A percentile compares a stretch with the other conserved stretches of the same genome.
These are phyloP conservation scores for Myotis yumanensis DNA, from an alignment of 2,113 vertebrate species.

Conservation along the genomic window DNA sequence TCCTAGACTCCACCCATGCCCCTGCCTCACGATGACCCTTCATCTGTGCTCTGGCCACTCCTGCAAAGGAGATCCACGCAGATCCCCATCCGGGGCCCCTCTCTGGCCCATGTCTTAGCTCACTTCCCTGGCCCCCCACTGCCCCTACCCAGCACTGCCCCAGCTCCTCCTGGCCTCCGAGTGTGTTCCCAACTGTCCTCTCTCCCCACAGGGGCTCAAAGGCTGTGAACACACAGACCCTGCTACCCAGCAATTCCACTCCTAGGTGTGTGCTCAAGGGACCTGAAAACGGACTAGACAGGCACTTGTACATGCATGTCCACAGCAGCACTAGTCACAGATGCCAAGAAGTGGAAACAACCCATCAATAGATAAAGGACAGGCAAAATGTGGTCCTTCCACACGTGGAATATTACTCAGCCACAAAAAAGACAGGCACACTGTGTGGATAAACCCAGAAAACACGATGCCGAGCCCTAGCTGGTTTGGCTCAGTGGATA, in stretches of 20 bases:
- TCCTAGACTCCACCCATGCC: not conserved
- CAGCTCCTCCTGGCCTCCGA: not conserved
- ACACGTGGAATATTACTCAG: not conserved
- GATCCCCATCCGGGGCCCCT: not conserved
- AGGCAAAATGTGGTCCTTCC: not conserved
- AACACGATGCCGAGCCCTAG: not conserved
- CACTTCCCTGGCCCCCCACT: not conserved
- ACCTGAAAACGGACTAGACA: not conserved
- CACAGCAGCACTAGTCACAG: not conserved
- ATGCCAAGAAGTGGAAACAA: not conserved
- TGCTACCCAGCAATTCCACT: not conserved
- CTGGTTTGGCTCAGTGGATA: no score
- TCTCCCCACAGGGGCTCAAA: fast-evolving
- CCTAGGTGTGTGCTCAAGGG: not conserved
- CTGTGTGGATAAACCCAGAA: not conserved
- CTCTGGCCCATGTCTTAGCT: not conserved
- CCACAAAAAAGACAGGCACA: not conserved
- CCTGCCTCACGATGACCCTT: not conserved
- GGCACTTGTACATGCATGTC: fast-evolving
- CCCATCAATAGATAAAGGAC: not conserved
- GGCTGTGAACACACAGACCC: not conserved
- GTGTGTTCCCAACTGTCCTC: not conserved
- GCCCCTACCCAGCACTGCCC: not conserved
- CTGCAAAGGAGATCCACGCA: not conserved
- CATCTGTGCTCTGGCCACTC: not conserved